phyloP scores from a whole-genome alignment of 2,888 invertebrate species.

The Nemapogon koenigi region DNA sequence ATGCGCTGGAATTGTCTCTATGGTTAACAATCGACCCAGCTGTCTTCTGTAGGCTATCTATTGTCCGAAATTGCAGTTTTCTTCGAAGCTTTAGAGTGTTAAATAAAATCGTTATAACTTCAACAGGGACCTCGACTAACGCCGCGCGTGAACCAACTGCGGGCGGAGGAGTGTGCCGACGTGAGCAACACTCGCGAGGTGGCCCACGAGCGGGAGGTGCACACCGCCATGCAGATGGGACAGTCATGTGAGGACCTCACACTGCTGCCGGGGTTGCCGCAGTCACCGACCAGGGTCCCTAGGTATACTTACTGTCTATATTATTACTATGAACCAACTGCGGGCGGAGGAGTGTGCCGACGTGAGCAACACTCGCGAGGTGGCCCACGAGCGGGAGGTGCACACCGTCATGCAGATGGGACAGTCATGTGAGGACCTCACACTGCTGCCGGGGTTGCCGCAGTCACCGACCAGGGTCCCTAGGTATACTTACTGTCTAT shows the following conservation, averaged over 20 bases:
- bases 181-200: conserved; percentile 83
- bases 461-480: conserved; percentile 66
- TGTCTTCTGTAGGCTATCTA: no score
- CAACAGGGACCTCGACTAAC: conserved; percentile 70
- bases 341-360: conserved; percentile 89
- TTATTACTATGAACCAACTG: conserved; percentile 87
- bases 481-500: no score
- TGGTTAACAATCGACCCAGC: no score
- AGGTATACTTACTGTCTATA: no score
- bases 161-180: conserved; percentile 88
- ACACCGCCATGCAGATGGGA: conserved; percentile 92
- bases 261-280: conserved; percentile 67
- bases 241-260: conserved; percentile 94
- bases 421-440: conserved; percentile 92
- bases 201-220: conserved; percentile 90
- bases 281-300: conserved; percentile 67
- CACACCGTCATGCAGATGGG: conserved; percentile 94
- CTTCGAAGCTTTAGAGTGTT: no score
- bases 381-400: conserved; percentile 90
- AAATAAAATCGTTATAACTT: background rate
- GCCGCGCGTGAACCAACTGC: conserved; percentile 86
- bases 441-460: conserved; percentile 69
- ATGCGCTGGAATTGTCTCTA: no score
- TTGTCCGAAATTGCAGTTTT: no score
- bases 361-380: conserved; percentile 80